Conservation (phyloP, 1,140 invertebrate species). For the Contarinia nasturtii region DNA sequence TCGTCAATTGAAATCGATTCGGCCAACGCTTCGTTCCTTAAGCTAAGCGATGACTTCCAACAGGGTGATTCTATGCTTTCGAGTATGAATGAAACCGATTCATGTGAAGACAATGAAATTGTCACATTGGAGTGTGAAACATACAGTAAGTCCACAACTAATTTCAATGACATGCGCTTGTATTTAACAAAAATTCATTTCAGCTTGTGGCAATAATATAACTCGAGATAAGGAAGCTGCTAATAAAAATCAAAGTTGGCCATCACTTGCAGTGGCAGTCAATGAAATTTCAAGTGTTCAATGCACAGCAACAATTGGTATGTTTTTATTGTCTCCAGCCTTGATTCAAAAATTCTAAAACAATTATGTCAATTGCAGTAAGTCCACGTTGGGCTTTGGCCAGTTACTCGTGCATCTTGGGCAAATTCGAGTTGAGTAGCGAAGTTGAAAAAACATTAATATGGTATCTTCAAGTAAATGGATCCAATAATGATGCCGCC, state of each 20-base stretch:
- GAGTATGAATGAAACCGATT: slow-evolving; percentile 24
- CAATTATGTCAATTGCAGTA: slow-evolving; percentile 10
- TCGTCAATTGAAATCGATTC: slow-evolving; percentile 14
- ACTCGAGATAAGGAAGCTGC: slow-evolving; percentile 10
- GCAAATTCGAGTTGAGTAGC: neutral
- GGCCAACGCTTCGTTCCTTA: slow-evolving; percentile 16
- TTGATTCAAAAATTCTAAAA: slow-evolving; percentile 9
- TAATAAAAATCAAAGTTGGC: slow-evolving; percentile 26
- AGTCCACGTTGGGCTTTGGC: slow-evolving; percentile 34
- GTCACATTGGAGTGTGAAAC: slow-evolving; percentile 35
- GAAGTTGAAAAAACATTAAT: slow-evolving; percentile 2
- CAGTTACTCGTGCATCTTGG: slow-evolving; percentile 32
- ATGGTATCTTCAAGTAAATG: slow-evolving; percentile 17
- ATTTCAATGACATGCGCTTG: neutral
- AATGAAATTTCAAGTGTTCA: slow-evolving; percentile 35
- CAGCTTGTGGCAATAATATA: slow-evolving; percentile 4
- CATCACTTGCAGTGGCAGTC: slow-evolving; percentile 22
- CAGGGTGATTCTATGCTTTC: slow-evolving; percentile 15
- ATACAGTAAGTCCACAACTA: slow-evolving; percentile 23
- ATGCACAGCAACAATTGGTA: slow-evolving; percentile 30
- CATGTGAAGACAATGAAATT: slow-evolving; percentile 25
- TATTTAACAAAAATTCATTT: neutral
- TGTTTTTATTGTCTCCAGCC: slow-evolving; percentile 34
- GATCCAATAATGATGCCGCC: neutral
- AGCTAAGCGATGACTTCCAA: slow-evolving; percentile 9